Evolutionary conservation across 2,797 vertebrate genomes (phyloP).

Genomic region (Eutrigla gurnardus): DNA sequence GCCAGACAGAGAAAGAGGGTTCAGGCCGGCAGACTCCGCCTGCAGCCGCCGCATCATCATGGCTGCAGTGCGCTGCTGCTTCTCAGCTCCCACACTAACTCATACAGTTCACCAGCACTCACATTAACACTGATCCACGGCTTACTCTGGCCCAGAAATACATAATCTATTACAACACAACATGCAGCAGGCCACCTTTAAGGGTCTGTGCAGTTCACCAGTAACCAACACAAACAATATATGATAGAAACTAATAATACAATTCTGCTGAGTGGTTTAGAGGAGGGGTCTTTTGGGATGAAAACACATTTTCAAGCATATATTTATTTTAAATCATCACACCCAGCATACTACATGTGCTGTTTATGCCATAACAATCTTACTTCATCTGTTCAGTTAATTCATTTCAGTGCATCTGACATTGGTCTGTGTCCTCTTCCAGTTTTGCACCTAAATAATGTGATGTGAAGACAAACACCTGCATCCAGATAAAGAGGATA

Average conservation of each 20-base stretch:
- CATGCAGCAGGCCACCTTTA: too few species aligned
- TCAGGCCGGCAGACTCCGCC: constrained; percentile 77
- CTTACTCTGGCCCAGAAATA: not conserved
- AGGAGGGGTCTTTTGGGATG: not conserved
- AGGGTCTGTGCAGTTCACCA: not conserved
- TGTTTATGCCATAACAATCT: not conserved
- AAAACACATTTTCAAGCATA: not conserved
- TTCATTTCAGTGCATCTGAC: not conserved
- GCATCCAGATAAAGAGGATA: not conserved
- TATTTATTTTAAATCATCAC: not conserved
- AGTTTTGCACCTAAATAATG: not conserved
- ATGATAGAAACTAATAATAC: not conserved
- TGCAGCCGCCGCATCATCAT: constrained; percentile 63
- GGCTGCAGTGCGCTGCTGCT: constrained; percentile 23
- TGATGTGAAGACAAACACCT: not conserved
- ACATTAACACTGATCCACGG: not conserved
- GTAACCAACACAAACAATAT: not conserved
- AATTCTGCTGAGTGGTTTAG: not conserved
- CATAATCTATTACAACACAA: not conserved
- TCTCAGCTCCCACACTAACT: not conserved
- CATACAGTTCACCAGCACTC: not conserved
- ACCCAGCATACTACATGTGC: not conserved
- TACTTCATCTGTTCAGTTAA: not conserved
- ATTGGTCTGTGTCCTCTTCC: not conserved
- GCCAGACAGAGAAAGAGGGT: constrained; percentile 59